These are phyloP conservation scores for Coelopa pilipes DNA, from an alignment of 2,888 invertebrate genomes.

Conservation along the genomic window DNA sequence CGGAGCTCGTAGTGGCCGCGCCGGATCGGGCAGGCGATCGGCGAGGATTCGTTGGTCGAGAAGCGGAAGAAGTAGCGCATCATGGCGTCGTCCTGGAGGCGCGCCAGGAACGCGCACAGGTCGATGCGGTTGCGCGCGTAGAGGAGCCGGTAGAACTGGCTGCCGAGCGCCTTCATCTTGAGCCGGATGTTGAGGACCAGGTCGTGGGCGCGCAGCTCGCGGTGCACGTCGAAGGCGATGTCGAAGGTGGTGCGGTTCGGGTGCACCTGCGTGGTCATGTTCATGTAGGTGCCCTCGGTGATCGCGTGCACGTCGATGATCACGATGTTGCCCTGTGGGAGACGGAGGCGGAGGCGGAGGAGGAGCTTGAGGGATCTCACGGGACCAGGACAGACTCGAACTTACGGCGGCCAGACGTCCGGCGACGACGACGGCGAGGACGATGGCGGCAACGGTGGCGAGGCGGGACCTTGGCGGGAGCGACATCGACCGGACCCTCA, in stretches of 20 bases:
- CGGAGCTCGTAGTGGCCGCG: conserved; percentile 11
- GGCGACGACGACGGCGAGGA: no score
- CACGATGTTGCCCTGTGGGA: conserved; percentile 22
- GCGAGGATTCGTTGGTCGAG: conserved; percentile 33
- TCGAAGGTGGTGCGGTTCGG: conserved; percentile 45
- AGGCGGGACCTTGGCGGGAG: no score
- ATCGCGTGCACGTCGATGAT: conserved; percentile 38
- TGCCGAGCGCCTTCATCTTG: conserved; percentile 13
- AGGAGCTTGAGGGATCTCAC: no score
- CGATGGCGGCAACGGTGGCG: no score
- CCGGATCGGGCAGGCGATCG: conserved; percentile 46
- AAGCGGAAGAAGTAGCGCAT: conserved; percentile 46
- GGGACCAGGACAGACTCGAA: no score
- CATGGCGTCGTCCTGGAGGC: conserved; percentile 36
- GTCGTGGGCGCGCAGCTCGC: conserved; percentile 48
- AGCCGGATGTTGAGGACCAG: conserved; percentile 49
- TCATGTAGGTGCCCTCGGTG: conserved; percentile 44
- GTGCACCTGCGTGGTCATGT: conserved; percentile 32
- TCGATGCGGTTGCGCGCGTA: conserved; percentile 45
- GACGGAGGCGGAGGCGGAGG: no score
- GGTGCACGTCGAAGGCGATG: conserved; percentile 39
- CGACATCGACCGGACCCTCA: no score
- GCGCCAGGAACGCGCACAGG: conserved; percentile 48
- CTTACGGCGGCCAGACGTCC: no score
- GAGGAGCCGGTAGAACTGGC: conserved; percentile 35